These are phyloP conservation scores for Vireo griseus DNA, from an alignment of 2,797 vertebrate genomes.

Conservation along the genomic window DNA sequence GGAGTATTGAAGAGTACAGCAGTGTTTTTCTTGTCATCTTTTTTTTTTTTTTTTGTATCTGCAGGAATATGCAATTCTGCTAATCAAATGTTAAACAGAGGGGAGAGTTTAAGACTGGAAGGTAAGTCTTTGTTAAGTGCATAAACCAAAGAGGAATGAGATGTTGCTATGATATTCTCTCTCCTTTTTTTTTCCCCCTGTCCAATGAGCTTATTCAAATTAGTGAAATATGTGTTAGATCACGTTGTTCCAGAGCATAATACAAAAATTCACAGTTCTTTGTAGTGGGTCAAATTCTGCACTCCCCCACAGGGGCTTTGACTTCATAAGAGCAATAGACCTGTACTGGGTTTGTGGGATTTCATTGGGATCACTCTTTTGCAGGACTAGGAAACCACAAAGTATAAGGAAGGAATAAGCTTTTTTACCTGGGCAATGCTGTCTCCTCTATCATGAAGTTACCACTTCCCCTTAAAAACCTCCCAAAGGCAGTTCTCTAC, in stretches of 20 bases:
- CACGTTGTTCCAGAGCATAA: background rate
- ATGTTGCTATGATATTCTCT: background rate
- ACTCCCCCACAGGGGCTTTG: background rate
- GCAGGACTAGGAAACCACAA: background rate
- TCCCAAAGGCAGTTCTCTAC: background rate
- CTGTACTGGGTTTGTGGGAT: background rate
- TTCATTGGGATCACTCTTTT: background rate
- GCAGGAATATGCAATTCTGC: background rate
- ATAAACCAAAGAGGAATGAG: background rate
- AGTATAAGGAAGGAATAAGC: background rate
- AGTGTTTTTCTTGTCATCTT: background rate
- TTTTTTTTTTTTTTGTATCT: background rate
- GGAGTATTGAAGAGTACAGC: background rate
- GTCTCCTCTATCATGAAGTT: background rate
- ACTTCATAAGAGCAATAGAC: background rate
- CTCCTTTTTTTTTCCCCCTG: accelerated
- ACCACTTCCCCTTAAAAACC: background rate
- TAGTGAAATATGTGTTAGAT: background rate
- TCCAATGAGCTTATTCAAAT: background rate
- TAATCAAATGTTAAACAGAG: slow-evolving; percentile 5
- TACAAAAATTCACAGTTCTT: background rate
- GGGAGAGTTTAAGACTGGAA: background rate
- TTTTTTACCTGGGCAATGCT: background rate
- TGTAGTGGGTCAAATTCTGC: background rate
- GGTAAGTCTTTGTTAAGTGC: background rate